These are phyloP conservation scores for Diadumene lineata DNA, from an alignment of 92 coral and sea anemone genomes.

Conservation along the genomic window DNA sequence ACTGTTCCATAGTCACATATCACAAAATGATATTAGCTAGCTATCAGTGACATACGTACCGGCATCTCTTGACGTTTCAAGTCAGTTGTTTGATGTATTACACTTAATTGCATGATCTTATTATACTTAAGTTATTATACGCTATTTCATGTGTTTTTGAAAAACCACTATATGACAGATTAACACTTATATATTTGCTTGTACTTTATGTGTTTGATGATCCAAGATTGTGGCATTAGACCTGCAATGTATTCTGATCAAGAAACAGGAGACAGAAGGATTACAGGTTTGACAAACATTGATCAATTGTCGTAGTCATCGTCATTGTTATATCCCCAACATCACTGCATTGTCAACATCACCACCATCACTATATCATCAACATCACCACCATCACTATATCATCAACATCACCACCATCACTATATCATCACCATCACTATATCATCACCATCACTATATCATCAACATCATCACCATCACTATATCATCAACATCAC, in stretches of 20 bases:
- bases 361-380: neutral
- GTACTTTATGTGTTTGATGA: neutral
- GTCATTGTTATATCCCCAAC: neutral
- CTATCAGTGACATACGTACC: too few relatives aligned
- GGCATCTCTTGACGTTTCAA: too few relatives aligned
- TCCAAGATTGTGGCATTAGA: conserved; percentile 52
- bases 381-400: neutral
- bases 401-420: neutral
- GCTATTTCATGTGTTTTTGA: too few relatives aligned
- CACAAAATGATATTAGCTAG: too few relatives aligned
- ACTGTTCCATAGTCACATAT: too few relatives aligned
- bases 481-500: neutral
- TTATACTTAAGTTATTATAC: too few relatives aligned
- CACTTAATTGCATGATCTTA: too few relatives aligned
- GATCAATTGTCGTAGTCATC: neutral
- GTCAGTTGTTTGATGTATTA: too few relatives aligned
- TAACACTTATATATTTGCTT: neutral
- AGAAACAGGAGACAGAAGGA: conserved; percentile 45
- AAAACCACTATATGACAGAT: too few relatives aligned
- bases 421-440: neutral
- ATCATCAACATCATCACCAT: neutral
- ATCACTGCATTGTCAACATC: neutral
- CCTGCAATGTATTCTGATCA: conserved; percentile 51
- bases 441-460: neutral
- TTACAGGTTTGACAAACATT: conserved; percentile 45